Percentiles rank a stretch among this genome's conserved stretches.
phyloP scores from a whole-genome alignment of 1,140 invertebrate genomes.

The Tetramorium simillimum region DNA sequence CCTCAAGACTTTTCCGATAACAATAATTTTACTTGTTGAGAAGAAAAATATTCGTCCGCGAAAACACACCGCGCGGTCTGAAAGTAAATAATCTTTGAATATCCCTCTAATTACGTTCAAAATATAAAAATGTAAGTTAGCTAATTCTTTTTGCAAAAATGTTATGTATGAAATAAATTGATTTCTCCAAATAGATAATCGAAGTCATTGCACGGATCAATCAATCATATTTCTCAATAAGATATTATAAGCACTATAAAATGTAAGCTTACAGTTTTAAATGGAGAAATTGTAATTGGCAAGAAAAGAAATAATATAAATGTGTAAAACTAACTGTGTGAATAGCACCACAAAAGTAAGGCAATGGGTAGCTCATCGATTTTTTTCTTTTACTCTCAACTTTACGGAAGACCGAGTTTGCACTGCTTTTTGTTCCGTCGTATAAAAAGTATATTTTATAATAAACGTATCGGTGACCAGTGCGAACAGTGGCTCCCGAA shows the following conservation, averaged over 20 bases:
- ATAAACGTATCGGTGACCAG: constrained; percentile 18
- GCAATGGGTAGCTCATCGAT: neutral
- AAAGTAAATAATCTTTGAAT: neutral
- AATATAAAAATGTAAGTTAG: neutral
- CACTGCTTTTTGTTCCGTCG: too few relatives aligned
- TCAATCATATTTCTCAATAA: neutral
- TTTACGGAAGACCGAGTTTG: neutral
- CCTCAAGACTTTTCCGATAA: constrained; percentile 26
- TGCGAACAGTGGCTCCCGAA: constrained; percentile 12
- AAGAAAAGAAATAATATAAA: neutral
- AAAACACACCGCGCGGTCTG: neutral
- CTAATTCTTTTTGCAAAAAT: neutral
- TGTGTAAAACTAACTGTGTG: neutral
- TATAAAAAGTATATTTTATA: neutral
- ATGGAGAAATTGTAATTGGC: neutral
- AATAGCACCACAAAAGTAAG: neutral
- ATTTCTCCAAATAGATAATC: neutral
- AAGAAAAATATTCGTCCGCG: constrained; percentile 6
- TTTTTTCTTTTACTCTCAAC: neutral
- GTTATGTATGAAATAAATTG: neutral
- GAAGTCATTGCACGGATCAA: neutral
- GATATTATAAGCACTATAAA: neutral
- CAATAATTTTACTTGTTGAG: constrained; percentile 19
- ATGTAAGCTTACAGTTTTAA: neutral
- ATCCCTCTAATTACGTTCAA: neutral